These are phyloP conservation scores for Drosophila engyochracea DNA, from an alignment of 2,888 invertebrate species.

Conservation along the genomic window DNA sequence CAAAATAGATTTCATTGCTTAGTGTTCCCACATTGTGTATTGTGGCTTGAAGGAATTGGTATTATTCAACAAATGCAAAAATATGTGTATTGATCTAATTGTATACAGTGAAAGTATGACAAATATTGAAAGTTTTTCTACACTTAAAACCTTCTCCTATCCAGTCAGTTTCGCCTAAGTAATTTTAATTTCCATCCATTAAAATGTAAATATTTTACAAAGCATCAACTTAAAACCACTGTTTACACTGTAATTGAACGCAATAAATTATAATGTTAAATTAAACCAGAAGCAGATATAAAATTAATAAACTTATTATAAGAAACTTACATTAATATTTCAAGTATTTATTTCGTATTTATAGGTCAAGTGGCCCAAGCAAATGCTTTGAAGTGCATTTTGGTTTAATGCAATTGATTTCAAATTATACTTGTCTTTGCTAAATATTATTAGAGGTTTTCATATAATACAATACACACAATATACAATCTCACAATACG, in stretches of 20 bases:
- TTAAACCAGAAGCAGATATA: not conserved
- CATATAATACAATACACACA: not conserved
- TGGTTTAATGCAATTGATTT: not conserved
- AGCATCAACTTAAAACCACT: not conserved
- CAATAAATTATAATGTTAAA: not conserved
- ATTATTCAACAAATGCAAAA: constrained; percentile 27
- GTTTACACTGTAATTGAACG: not conserved
- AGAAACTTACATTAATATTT: constrained; percentile 1
- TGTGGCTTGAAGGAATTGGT: constrained; percentile 13
- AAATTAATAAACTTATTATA: not conserved
- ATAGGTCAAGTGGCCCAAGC: constrained; percentile 29
- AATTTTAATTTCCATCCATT: not conserved
- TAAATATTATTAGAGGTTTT: not conserved
- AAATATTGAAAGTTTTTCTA: constrained; percentile 28
- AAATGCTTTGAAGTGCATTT: constrained; percentile 14
- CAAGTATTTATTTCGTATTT: constrained; percentile 31
- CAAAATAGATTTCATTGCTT: constrained; percentile 34
- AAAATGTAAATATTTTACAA: not conserved
- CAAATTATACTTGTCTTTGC: not conserved
- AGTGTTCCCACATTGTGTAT: not conserved
- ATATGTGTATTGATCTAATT: constrained; percentile 14
- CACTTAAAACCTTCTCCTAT: constrained; percentile 2
- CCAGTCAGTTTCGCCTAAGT: not conserved
- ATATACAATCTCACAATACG: not conserved
- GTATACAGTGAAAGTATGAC: constrained; percentile 24